Conservation (phyloP, 30 jellyfish, hydroid and myxozoan genomes). For the Hydra vulgaris region DNA sequence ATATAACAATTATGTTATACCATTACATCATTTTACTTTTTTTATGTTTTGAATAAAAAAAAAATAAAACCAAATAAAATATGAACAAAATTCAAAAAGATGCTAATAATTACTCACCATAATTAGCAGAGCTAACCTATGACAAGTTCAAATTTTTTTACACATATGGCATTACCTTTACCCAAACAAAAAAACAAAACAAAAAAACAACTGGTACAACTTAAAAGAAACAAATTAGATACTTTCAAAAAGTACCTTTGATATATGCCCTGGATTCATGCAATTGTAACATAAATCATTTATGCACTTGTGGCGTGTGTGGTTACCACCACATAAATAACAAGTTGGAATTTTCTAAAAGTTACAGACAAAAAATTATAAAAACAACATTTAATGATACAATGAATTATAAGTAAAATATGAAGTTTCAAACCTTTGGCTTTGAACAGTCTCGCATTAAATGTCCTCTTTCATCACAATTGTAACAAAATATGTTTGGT, state of each 20-base stretch:
- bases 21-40: too few species aligned
- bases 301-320: slow-evolving; percentile 41
- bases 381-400: neutral
- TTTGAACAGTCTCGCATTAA: slow-evolving; percentile 51
- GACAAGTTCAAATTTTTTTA: too few species aligned
- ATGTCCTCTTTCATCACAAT: slow-evolving; percentile 71
- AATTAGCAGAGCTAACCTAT: too few species aligned
- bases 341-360: slow-evolving; percentile 45
- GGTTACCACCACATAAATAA: slow-evolving; percentile 57
- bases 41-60: too few species aligned
- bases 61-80: too few species aligned
- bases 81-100: too few species aligned
- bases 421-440: slow-evolving; percentile 42
- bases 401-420: neutral
- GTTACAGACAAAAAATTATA: neutral
- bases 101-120: too few species aligned
- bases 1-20: too few species aligned
- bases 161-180: too few species aligned
- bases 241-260: slow-evolving; percentile 32
- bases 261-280: slow-evolving; percentile 56
- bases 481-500: slow-evolving; percentile 36
- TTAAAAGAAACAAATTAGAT: too few species aligned
- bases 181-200: too few species aligned
- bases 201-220: too few species aligned
- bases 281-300: slow-evolving; percentile 63